Evolutionary conservation across 2,888 invertebrate genomes (phyloP).

Genomic region (Nephrotoma guestfalica): DNA sequence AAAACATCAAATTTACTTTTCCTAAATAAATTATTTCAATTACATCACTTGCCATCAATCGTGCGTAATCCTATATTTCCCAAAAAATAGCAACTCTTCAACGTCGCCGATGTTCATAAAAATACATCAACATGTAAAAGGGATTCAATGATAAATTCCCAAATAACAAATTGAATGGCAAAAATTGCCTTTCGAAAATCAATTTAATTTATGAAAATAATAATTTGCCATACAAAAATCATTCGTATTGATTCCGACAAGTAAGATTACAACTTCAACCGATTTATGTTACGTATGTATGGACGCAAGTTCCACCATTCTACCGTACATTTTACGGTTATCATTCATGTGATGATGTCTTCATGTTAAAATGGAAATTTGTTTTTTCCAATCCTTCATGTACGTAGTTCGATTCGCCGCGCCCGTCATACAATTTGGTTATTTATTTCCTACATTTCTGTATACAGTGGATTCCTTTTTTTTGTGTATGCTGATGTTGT

Average conservation of each 20-base stretch:
- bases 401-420: neutral
- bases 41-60: neutral
- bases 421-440: neutral
- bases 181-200: neutral
- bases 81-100: neutral
- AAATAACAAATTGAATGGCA: neutral
- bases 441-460: neutral
- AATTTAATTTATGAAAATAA: neutral
- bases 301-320: neutral
- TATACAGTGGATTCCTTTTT: neutral
- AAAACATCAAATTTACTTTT: neutral
- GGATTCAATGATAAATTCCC: no score
- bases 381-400: neutral
- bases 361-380: neutral
- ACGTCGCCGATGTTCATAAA: neutral
- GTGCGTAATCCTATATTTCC: neutral
- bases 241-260: neutral
- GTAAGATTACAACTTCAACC: neutral
- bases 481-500: neutral
- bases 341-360: neutral
- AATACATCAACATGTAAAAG: neutral
- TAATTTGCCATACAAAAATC: neutral
- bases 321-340: neutral
- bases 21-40: neutral
- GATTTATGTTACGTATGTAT: neutral